These are phyloP conservation scores for Polietes domitor DNA, from an alignment of 2,888 invertebrate species.

Conservation along the genomic window DNA sequence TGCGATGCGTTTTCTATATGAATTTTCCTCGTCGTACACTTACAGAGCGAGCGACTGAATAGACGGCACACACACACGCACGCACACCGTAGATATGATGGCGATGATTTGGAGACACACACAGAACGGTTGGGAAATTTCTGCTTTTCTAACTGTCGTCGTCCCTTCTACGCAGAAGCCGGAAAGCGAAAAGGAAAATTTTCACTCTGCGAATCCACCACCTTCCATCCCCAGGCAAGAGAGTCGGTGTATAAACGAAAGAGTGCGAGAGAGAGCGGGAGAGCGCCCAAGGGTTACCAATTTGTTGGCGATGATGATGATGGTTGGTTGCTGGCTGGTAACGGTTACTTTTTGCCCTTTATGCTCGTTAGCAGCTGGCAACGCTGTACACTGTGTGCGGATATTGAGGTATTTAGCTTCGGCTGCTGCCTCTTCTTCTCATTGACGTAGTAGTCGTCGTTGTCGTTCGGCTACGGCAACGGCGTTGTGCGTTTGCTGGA, in stretches of 20 bases:
- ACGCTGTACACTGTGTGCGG: not conserved
- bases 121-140: conserved; percentile 20
- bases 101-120: not conserved
- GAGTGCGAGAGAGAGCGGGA: not conserved
- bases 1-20: conserved; percentile 65
- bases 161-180: conserved; percentile 58
- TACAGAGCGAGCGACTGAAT: conserved; percentile 17
- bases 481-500: not conserved
- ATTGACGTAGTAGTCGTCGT: too few species aligned
- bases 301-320: not conserved
- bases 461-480: too few species aligned
- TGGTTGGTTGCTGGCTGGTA: conserved; percentile 1
- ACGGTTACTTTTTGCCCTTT: not conserved
- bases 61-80: conserved; percentile 3
- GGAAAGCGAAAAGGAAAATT: conserved; percentile 7
- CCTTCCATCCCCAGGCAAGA: conserved; percentile 32
- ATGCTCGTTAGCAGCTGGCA: not conserved
- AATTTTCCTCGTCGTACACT: conserved; percentile 39
- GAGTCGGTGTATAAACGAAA: not conserved
- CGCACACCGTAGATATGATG: conserved; percentile 3
- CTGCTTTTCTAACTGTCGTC: conserved; percentile 17
- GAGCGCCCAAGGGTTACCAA: not conserved
- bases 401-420: not conserved
- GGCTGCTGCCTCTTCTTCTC: not conserved
- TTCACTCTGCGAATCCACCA: conserved; percentile 13